Evolutionary conservation across 2,888 invertebrate species (phyloP), one percentile per base, ranked within the genome.

Genomic region (Peribatodes rhomboidaria): DNA sequence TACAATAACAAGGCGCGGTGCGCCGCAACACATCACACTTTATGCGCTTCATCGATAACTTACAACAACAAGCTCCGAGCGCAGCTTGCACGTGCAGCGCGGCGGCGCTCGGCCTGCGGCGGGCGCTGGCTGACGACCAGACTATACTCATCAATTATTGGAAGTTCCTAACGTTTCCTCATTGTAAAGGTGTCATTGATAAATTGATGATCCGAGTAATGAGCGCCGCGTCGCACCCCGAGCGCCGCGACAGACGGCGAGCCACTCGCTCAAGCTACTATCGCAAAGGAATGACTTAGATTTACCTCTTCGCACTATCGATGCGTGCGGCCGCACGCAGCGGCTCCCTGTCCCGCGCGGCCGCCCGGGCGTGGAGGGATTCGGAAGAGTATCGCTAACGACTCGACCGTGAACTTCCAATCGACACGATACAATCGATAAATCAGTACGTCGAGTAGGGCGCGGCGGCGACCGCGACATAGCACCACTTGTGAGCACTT

Each of bases 211-310:
- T n/a, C 9, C 33, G 4, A 13, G 10, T 2, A 2, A 13, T 16
- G 41, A 16, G 42, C 2, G 16, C 42, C 9, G 41, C n/a, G 27
- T 11, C 18, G 4, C 20, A 10, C 20, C 37, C 22, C 42, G 42
- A n/a, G 31, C 49, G 49, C 16, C 27, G n/a, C 27, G 46, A n/a
- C 46, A 46, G 11, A 11, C 50, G 35, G 35, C 50, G 13, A 50
- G 35, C 35, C 16, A 7, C 18, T 18, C 50, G 50, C 33, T 35
- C 50, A 35, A 18, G 78, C 81, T 80, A 78, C 72, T 76, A 74
- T 75, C 81, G 79, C 81, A 81, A 80, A 84, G 88, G 88, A 88
- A 87, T 88, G 87, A 88, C 88, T 87, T 85, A 86, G 83, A 85
- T 80, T 64, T 46, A 75, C 73, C 80, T 77, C 78, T 76, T 76